Evolutionary conservation across 1,140 invertebrate species (phyloP).

Genomic region (Myzus persicae): DNA sequence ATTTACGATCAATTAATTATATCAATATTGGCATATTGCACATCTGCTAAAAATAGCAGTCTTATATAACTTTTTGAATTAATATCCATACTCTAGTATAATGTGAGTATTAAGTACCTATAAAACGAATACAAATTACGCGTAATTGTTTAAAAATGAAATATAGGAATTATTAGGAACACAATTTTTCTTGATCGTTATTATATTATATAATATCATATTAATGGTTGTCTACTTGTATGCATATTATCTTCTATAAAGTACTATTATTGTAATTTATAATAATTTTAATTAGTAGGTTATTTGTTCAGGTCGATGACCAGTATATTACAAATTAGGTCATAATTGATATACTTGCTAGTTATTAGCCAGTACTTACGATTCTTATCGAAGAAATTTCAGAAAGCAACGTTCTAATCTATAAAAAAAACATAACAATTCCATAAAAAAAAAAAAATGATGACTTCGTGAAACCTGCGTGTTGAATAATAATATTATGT

Average conservation of each 20-base stretch:
- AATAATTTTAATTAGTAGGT: neutral
- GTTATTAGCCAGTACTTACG: neutral
- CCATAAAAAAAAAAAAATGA: neutral
- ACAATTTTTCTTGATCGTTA: neutral
- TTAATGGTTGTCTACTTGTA: neutral
- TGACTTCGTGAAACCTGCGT: neutral
- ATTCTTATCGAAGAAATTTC: neutral
- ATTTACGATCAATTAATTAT: neutral
- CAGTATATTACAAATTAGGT: neutral
- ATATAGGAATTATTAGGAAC: neutral
- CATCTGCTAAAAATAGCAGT: no score
- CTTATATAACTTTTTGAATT: neutral
- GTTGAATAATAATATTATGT: slow-evolving; percentile 11
- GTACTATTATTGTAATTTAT: neutral
- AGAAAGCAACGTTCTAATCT: neutral
- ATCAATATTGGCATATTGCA: no score
- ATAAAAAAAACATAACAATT: neutral
- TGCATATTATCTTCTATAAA: neutral
- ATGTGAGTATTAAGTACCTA: no score
- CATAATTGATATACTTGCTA: neutral
- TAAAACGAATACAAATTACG: neutral
- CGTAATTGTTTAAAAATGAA: neutral
- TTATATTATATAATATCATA: neutral
- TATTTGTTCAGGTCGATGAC: neutral
- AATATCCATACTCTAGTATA: neutral